These are phyloP conservation scores for Passer domesticus DNA, from an alignment of 2,113 vertebrate species.

Conservation along the genomic window DNA sequence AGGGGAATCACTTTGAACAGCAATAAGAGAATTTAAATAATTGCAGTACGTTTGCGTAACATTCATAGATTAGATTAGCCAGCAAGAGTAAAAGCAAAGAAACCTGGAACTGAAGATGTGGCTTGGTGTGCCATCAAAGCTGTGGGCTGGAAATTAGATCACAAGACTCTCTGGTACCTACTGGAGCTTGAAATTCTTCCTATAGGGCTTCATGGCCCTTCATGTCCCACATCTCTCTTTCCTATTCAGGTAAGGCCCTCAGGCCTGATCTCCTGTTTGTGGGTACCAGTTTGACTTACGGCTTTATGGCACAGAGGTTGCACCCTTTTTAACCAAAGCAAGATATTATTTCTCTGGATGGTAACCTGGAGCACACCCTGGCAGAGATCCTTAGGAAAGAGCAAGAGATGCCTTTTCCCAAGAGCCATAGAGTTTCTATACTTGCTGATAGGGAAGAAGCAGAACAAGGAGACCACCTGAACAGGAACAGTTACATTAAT, in stretches of 20 bases:
- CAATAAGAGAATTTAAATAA: not conserved
- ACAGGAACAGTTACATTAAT: not conserved
- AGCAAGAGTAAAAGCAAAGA: not conserved
- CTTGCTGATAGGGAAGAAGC: not conserved
- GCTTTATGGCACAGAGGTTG: not conserved
- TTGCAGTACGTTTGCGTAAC: not conserved
- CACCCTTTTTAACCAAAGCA: not conserved
- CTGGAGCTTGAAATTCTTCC: not conserved
- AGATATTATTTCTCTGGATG: not conserved
- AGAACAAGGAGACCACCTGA: not conserved
- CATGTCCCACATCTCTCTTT: not conserved
- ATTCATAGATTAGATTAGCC: not conserved
- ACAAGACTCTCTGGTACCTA: not conserved
- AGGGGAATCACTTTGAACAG: not conserved
- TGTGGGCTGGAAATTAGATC: not conserved
- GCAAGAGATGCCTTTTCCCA: not conserved
- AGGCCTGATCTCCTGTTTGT: not conserved
- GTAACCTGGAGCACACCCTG: not conserved
- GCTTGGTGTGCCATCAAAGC: not conserved
- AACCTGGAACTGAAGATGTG: not conserved
- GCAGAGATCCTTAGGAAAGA: not conserved
- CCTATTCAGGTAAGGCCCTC: no score
- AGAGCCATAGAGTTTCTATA: not conserved
- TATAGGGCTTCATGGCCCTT: accelerated
- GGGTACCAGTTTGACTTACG: not conserved